phyloP scores from a whole-genome alignment of 23 tunicate species.

The Trididemnum clinides region DNA sequence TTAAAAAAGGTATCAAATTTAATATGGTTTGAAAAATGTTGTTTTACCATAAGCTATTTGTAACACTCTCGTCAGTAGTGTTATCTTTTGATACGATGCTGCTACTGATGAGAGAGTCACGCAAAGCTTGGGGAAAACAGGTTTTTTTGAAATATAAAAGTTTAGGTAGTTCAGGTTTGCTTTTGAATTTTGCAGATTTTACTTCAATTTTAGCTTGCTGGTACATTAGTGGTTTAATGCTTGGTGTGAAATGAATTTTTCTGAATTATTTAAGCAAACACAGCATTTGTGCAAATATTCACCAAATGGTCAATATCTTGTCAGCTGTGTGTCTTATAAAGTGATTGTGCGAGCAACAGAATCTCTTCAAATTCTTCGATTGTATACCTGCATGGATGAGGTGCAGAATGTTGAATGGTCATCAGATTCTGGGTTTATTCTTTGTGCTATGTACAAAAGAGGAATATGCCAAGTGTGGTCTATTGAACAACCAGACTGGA shows the following conservation, averaged over 20 bases:
- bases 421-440: constrained; percentile 79
- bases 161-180: too few relatives aligned
- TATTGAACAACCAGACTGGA: constrained; percentile 97
- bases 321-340: constrained; percentile 85
- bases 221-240: too few relatives aligned
- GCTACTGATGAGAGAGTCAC: too few relatives aligned
- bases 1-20: too few relatives aligned
- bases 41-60: too few relatives aligned
- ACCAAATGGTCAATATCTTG: constrained; percentile 84
- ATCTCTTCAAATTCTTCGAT: constrained; percentile 76
- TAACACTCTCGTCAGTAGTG: too few relatives aligned
- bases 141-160: too few relatives aligned
- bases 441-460: constrained; percentile 89
- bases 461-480: constrained; percentile 94
- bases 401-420: constrained; percentile 87
- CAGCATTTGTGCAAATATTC: constrained; percentile 66
- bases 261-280: constrained; percentile 85
- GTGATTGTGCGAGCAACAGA: constrained; percentile 77
- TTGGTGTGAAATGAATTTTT: constrained; percentile 99
- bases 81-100: too few relatives aligned
- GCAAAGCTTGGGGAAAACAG: too few relatives aligned
- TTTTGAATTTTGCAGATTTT: too few relatives aligned
- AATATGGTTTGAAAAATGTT: too few relatives aligned
- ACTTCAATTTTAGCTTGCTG: too few relatives aligned
- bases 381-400: constrained; percentile 93